Evolutionary conservation across 2,888 invertebrate genomes (phyloP).

Genomic region (Frankliniella fusca): DNA sequence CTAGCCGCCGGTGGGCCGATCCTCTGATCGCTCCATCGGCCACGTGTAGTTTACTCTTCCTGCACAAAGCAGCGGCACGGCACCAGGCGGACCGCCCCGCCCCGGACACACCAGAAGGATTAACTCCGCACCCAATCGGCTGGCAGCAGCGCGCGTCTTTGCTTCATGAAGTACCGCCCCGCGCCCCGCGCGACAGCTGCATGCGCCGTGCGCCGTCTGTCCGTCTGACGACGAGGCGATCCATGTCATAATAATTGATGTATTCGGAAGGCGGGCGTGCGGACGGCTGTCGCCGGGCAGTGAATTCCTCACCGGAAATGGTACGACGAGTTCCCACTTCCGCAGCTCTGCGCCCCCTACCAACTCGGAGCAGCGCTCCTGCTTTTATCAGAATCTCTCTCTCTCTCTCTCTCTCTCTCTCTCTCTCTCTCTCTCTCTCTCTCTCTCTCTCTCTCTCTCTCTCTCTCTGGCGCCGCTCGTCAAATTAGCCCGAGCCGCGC

Average conservation of each 20-base stretch:
- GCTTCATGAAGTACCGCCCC: too few relatives aligned
- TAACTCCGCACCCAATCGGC: too few relatives aligned
- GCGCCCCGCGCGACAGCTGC: too few relatives aligned
- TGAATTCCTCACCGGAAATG: background rate
- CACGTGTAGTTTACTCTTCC: slow-evolving; percentile 19
- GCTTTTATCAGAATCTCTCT: background rate
- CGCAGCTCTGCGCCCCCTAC: background rate
- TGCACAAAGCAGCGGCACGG: background rate
- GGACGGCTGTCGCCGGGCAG: background rate
- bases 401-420: too few relatives aligned
- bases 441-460: too few relatives aligned
- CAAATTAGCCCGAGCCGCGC: too few relatives aligned
- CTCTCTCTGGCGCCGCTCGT: too few relatives aligned
- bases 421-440: too few relatives aligned
- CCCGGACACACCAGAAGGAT: too few relatives aligned
- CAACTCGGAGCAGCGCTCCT: background rate
- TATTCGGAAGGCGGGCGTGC: background rate
- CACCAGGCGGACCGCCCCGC: background rate
- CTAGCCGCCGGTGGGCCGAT: background rate
- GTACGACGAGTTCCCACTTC: slow-evolving; percentile 3
- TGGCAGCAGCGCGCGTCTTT: too few relatives aligned
- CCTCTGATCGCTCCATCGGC: background rate
- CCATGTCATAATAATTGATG: background rate
- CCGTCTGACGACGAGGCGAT: too few relatives aligned
- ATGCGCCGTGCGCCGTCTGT: too few relatives aligned